phyloP scores from a whole-genome alignment of 2,113 vertebrate genomes.

The Apistogramma diplotaenia region DNA sequence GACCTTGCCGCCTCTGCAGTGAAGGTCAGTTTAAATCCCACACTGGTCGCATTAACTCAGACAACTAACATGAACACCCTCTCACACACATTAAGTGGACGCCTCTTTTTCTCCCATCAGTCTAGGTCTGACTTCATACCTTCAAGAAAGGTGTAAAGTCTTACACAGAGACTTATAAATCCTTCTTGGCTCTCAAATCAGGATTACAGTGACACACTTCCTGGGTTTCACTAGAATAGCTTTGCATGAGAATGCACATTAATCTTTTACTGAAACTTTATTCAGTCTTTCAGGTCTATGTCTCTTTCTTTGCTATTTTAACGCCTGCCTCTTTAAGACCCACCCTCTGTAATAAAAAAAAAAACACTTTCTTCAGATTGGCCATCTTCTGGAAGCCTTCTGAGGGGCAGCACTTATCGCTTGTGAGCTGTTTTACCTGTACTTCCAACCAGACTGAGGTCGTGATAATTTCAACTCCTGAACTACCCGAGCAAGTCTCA shows the following conservation, averaged over 20 bases:
- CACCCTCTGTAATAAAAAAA: background rate
- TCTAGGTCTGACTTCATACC: background rate
- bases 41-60: slow-evolving; percentile 12
- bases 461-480: background rate
- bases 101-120: background rate
- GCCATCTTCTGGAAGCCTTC: background rate
- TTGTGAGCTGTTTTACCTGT: background rate
- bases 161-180: background rate
- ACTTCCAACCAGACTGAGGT: background rate
- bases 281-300: background rate
- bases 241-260: background rate
- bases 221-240: no score
- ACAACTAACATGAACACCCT: background rate
- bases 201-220: no score
- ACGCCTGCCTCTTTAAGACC: background rate
- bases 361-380: background rate
- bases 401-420: background rate
- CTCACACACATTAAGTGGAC: background rate
- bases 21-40: slow-evolving; percentile 51
- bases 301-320: background rate
- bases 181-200: background rate
- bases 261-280: background rate
- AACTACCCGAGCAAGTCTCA: background rate
- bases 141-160: background rate
- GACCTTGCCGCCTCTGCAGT: background rate